Conservation (phyloP, 2,113 vertebrate species). For the Gasterosteus nipponicus region DNA sequence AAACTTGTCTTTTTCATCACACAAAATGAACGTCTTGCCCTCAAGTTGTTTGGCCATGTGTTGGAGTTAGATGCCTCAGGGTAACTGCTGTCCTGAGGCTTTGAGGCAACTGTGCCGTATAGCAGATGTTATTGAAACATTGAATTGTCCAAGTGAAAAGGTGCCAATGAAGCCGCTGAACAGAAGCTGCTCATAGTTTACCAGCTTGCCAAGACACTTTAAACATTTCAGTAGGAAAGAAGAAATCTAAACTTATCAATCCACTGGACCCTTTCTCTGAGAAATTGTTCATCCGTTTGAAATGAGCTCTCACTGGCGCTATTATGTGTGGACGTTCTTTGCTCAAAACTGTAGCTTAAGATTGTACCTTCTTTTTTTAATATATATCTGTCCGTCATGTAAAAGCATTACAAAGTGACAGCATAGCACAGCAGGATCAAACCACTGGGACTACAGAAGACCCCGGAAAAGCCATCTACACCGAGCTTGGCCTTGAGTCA, state of each 20-base stretch:
- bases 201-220: slow-evolving; percentile 9
- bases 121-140: slow-evolving; percentile 68
- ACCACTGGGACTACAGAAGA: slow-evolving; percentile 35
- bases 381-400: slow-evolving; percentile 34
- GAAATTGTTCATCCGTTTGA: slow-evolving; percentile 20
- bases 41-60: slow-evolving; percentile 48
- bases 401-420: slow-evolving; percentile 40
- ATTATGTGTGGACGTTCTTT: slow-evolving; percentile 29
- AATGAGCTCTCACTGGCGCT: slow-evolving; percentile 30
- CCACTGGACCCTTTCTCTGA: neutral
- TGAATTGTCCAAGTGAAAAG: slow-evolving; percentile 56
- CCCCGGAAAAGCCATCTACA: slow-evolving; percentile 64
- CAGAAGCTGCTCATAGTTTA: slow-evolving; percentile 1
- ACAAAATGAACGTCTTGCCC: slow-evolving; percentile 29
- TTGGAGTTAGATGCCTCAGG: slow-evolving; percentile 53
- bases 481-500: slow-evolving; percentile 56
- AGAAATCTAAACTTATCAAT: slow-evolving; percentile 21
- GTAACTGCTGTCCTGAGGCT: slow-evolving; percentile 40
- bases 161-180: slow-evolving; percentile 20
- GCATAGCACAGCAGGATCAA: slow-evolving; percentile 55
- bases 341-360: slow-evolving; percentile 19
- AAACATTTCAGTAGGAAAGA: slow-evolving; percentile 20
- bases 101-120: slow-evolving; percentile 37
- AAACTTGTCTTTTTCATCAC: neutral
- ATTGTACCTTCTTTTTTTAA: slow-evolving; percentile 24